phyloP scores from a whole-genome alignment of 2,797 vertebrate species.

The Squalus acanthias region DNA sequence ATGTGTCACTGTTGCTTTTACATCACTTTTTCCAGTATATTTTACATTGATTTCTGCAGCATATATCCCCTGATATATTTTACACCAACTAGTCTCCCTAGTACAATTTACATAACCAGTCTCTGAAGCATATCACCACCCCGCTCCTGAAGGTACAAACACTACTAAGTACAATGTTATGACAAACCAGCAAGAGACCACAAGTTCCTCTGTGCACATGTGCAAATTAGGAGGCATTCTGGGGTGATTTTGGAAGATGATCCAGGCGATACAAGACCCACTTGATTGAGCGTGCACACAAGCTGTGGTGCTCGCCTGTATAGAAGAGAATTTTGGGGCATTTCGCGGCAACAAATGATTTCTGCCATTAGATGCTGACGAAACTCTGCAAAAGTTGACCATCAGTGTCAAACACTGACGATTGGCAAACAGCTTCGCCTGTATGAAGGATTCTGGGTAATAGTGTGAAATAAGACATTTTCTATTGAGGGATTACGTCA shows the following conservation, averaged over 20 bases:
- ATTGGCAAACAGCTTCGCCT: no score
- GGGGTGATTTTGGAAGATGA: neutral
- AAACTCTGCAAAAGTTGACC: neutral
- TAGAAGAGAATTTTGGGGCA: neutral
- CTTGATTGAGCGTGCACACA: neutral
- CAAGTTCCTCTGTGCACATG: neutral
- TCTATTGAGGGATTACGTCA: neutral
- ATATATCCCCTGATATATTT: neutral
- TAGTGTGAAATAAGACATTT: neutral
- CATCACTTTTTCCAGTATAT: neutral
- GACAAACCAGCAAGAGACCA: neutral
- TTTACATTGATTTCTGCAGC: neutral
- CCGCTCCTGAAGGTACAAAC: neutral
- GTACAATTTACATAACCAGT: neutral
- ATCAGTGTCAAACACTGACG: neutral
- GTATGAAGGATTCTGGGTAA: neutral
- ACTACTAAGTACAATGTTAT: neutral
- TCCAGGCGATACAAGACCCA: neutral
- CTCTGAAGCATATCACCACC: neutral
- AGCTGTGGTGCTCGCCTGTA: neutral
- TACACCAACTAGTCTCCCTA: neutral
- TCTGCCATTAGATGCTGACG: neutral
- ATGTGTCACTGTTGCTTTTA: neutral
- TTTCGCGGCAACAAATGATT: neutral
- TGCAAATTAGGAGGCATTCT: neutral